These are phyloP conservation scores for Euplexia lucipara DNA, from an alignment of 2,888 invertebrate genomes.

Conservation along the genomic window DNA sequence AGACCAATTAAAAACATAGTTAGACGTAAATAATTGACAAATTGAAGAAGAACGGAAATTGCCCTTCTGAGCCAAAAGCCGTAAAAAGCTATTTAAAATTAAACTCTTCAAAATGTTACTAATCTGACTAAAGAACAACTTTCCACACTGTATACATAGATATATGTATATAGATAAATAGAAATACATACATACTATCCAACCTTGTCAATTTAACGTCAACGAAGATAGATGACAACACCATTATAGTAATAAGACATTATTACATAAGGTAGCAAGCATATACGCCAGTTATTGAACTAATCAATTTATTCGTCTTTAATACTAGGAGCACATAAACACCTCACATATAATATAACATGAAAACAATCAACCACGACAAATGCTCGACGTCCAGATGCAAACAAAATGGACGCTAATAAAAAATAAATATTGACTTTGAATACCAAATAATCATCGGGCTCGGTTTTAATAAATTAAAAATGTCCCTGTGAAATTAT, in stretches of 20 bases:
- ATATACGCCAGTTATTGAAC: constrained; percentile 21
- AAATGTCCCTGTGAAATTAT: constrained; percentile 82
- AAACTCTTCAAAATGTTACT: no score
- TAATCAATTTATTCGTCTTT: constrained; percentile 16
- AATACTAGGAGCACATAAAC: constrained; percentile 10
- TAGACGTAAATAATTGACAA: no score
- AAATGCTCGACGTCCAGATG: constrained; percentile 57
- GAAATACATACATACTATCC: constrained; percentile 3
- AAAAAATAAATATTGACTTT: constrained; percentile 85
- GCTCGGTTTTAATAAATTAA: constrained; percentile 84
- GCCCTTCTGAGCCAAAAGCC: no score
- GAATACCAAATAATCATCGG: constrained; percentile 81
- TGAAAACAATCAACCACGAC: constrained; percentile 36
- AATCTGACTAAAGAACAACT: not conserved
- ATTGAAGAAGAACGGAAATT: no score
- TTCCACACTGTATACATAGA: not conserved
- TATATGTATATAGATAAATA: not conserved
- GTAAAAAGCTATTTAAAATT: no score
- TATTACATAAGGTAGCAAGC: constrained; percentile 6
- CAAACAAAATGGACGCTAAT: constrained; percentile 74
- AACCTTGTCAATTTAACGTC: constrained; percentile 5
- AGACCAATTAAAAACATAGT: no score
- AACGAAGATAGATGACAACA: not conserved
- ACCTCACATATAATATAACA: constrained; percentile 25
- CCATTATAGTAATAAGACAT: constrained; percentile 18